Evolutionary conservation across 2,113 vertebrate genomes (phyloP).

Genomic region (Cichladusa arquata): DNA sequence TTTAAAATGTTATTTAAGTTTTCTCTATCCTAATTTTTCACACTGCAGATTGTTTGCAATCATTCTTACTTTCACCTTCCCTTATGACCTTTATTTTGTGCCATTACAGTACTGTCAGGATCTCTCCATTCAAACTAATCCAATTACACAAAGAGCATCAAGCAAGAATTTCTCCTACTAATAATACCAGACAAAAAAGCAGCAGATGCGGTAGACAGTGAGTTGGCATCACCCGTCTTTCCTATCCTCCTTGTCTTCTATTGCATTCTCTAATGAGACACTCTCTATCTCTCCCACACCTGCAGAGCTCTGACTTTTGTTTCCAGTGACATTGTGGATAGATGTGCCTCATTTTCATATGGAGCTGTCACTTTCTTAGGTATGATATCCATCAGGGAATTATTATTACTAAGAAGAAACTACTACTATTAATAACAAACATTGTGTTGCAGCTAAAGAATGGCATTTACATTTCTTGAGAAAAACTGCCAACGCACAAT

Average conservation of each 20-base stretch:
- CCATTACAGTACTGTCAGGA: not conserved
- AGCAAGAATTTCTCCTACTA: not conserved
- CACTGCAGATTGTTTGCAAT: no score
- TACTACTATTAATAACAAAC: slow-evolving; percentile 2
- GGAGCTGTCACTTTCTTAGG: not conserved
- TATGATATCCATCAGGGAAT: not conserved
- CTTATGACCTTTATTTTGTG: not conserved
- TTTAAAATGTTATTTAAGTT: no score
- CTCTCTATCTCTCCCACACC: not conserved
- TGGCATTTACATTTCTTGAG: not conserved
- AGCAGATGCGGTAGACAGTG: not conserved
- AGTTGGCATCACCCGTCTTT: not conserved
- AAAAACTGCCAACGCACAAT: not conserved
- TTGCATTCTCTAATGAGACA: not conserved
- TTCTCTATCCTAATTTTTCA: no score
- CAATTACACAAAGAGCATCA: not conserved
- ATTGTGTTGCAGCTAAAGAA: not conserved
- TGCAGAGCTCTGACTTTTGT: not conserved
- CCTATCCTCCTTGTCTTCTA: not conserved
- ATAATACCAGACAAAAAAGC: not conserved
- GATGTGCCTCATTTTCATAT: not conserved
- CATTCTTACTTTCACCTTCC: not conserved
- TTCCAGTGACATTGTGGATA: not conserved
- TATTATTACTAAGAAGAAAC: not conserved
- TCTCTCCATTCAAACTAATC: not conserved